Conservation (phyloP, 1,140 invertebrate genomes). For the Panagrolaimus sp. region DNA sequence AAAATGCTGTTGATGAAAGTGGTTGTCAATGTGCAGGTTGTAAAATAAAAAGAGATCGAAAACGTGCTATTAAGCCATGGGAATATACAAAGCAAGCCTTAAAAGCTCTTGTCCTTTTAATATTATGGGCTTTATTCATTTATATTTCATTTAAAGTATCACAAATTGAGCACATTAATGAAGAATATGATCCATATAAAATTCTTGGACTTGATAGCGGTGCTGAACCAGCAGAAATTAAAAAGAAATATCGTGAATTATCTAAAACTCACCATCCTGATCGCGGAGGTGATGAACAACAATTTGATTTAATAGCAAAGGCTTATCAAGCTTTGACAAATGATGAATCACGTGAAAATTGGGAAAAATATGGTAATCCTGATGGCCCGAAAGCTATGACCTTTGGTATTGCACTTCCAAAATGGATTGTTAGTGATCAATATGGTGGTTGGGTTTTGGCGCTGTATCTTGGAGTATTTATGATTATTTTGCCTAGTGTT, state of each 20-base stretch:
- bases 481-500: conserved; percentile 86
- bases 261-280: conserved; percentile 93
- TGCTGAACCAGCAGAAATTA: conserved; percentile 78
- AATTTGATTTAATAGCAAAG: conserved; percentile 95
- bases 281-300: conserved; percentile 87
- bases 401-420: conserved; percentile 96
- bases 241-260: conserved; percentile 86
- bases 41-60: conserved; percentile 72
- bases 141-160: conserved; percentile 79
- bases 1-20: conserved; percentile 37
- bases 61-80: conserved; percentile 78
- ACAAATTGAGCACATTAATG: conserved; percentile 93
- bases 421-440: conserved; percentile 99
- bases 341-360: conserved; percentile 90
- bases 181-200: conserved; percentile 96
- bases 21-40: conserved; percentile 77
- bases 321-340: conserved; percentile 82
- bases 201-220: conserved; percentile 83
- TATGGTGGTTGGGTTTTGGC: conserved; percentile 96
- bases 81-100: conserved; percentile 69
- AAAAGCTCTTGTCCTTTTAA: conserved; percentile 62
- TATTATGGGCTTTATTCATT: conserved; percentile 78
- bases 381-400: conserved; percentile 97
- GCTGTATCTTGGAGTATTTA: conserved; percentile 89
- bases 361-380: conserved; percentile 98